Percentiles rank a stretch among this genome's conserved stretches.
These are phyloP conservation scores for Rhyacophila evoluta DNA, from an alignment of 2,888 invertebrate genomes.

Conservation along the genomic window DNA sequence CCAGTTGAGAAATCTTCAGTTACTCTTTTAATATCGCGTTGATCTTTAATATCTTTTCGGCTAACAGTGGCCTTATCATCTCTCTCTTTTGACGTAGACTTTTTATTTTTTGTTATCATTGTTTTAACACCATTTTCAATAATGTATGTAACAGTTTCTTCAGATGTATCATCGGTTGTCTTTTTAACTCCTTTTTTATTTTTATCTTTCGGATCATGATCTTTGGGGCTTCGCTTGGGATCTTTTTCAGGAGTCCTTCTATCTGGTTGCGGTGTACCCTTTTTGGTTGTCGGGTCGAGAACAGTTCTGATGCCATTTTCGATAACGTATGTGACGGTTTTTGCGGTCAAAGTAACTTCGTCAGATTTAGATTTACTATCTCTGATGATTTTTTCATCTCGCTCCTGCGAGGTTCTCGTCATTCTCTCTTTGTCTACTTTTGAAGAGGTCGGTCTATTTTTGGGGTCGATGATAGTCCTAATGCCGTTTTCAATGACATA, in stretches of 20 bases:
- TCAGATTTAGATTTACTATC: background rate
- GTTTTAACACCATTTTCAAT: constrained; percentile 47
- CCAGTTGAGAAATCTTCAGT: background rate
- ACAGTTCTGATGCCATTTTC: constrained; percentile 51
- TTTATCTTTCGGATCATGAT: constrained; percentile 40
- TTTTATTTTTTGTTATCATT: background rate
- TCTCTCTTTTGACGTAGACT: background rate
- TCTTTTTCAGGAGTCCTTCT: background rate
- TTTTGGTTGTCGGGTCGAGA: constrained; percentile 55
- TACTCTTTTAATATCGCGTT: background rate
- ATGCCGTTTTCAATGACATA: constrained; percentile 53
- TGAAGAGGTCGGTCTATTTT: background rate
- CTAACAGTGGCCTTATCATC: background rate
- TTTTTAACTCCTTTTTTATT: constrained; percentile 49
- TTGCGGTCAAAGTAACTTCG: background rate
- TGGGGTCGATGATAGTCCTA: constrained; percentile 44
- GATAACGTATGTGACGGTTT: constrained; percentile 41
- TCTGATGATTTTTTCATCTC: background rate
- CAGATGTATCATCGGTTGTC: constrained; percentile 3
- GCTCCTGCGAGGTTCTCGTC: background rate
- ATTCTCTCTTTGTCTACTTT: constrained; percentile 21
- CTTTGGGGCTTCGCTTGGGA: background rate
- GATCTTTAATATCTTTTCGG: background rate
- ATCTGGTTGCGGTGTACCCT: constrained; percentile 14
- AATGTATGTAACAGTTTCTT: constrained; percentile 36